Percentiles rank a stretch among this genome's conserved stretches.
Conservation (phyloP, 2,113 vertebrate genomes). For the Syrmaticus mikado region DNA sequence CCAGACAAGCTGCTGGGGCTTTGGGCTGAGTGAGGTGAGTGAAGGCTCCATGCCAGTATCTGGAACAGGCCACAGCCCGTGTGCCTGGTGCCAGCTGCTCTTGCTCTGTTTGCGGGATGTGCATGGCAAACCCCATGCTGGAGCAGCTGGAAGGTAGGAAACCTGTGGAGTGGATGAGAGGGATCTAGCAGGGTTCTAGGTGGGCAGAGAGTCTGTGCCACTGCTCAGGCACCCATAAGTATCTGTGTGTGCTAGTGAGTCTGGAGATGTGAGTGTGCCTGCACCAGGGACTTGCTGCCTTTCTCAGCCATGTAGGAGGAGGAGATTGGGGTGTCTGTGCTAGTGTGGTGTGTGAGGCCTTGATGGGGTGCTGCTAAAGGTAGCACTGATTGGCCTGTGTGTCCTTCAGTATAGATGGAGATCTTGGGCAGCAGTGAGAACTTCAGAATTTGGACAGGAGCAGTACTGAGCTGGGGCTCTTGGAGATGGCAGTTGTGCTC, state of each 20-base stretch:
- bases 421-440: accelerated
- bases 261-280: background rate
- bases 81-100: background rate
- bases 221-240: accelerated
- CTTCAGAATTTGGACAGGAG: accelerated
- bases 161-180: background rate
- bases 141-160: accelerated
- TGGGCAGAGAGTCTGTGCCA: background rate
- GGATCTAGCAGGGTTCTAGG: background rate
- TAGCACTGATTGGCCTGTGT: background rate
- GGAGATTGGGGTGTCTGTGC: background rate
- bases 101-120: accelerated
- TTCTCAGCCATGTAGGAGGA: background rate
- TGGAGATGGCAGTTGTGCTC: accelerated
- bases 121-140: background rate
- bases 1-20: background rate
- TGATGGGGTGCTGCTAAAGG: background rate
- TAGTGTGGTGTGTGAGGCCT: background rate
- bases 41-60: accelerated
- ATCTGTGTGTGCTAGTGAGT: too few species aligned
- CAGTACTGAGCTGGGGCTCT: background rate
- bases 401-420: background rate
- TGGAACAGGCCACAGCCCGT: accelerated
- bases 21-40: accelerated
- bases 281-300: background rate